Conservation (phyloP, 2,888 invertebrate genomes). For the Gibbula magus region DNA sequence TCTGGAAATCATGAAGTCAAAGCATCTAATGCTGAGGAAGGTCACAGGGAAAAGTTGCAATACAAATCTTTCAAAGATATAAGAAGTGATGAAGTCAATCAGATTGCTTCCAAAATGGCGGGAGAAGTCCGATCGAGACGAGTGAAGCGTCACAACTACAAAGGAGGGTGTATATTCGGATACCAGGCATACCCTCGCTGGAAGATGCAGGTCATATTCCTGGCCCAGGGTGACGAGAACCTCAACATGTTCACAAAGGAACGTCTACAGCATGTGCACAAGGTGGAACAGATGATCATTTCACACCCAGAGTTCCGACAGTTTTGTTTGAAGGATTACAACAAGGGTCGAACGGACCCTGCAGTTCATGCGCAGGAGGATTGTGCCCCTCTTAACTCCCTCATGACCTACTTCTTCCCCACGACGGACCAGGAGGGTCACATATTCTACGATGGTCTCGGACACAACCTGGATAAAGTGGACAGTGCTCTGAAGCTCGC, state of each 20-base stretch:
- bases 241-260: slow-evolving; percentile 69
- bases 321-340: slow-evolving; percentile 63
- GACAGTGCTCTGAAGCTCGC: slow-evolving; percentile 64
- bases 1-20: not conserved
- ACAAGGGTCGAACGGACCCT: slow-evolving; percentile 43
- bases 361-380: slow-evolving; percentile 51
- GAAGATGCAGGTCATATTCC: slow-evolving; percentile 64
- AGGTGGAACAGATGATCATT: slow-evolving; percentile 63
- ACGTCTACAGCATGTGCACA: slow-evolving; percentile 59
- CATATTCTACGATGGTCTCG: slow-evolving; percentile 65
- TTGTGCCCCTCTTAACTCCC: slow-evolving; percentile 69
- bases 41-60: not conserved
- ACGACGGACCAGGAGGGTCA: slow-evolving; percentile 50
- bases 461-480: slow-evolving; percentile 60
- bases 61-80: not conserved
- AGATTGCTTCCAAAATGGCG: not conserved
- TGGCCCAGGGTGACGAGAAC: slow-evolving; percentile 56
- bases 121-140: not conserved
- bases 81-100: not conserved
- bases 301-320: slow-evolving; percentile 58
- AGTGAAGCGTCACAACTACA: slow-evolving; percentile 41
- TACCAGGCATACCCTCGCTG: slow-evolving; percentile 43
- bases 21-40: not conserved
- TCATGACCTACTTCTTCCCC: slow-evolving; percentile 70
- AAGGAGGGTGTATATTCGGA: slow-evolving; percentile 23